phyloP scores from a whole-genome alignment of 2,797 vertebrate species.

The Mus minutoides region DNA sequence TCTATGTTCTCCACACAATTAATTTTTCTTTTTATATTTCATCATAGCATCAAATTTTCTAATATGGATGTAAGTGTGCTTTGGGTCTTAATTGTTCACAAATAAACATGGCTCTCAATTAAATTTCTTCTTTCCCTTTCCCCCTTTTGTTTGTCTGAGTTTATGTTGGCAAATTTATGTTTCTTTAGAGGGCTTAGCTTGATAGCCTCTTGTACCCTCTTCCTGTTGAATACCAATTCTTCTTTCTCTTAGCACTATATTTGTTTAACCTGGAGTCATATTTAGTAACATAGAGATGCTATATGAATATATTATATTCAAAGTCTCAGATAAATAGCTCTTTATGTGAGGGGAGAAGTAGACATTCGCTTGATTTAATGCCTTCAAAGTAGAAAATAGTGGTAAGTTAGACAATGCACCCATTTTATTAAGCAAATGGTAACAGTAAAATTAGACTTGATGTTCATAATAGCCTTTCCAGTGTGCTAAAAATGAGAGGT shows the following conservation, averaged over 20 bases:
- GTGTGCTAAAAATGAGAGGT: neutral
- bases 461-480: conserved; percentile 35
- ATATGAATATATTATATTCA: neutral
- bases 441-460: conserved; percentile 54
- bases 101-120: neutral
- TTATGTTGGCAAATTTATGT: neutral
- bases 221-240: neutral
- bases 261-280: conserved; percentile 50
- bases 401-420: neutral
- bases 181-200: conserved; percentile 31
- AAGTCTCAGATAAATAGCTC: conserved; percentile 32
- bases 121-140: conserved; percentile 6
- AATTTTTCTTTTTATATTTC: neutral
- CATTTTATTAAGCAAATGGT: conserved; percentile 38
- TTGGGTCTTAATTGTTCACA: neutral
- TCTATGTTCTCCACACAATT: neutral
- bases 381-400: conserved; percentile 9
- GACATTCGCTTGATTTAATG: conserved; percentile 41
- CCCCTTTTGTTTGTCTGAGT: neutral
- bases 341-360: neutral
- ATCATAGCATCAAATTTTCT: neutral
- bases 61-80: neutral
- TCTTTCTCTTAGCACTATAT: conserved; percentile 44
- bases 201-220: neutral
- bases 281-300: conserved; percentile 16